These are phyloP conservation scores for Phrynocephalus vlangalii DNA, from an alignment of 2,797 vertebrate species.

Conservation along the genomic window DNA sequence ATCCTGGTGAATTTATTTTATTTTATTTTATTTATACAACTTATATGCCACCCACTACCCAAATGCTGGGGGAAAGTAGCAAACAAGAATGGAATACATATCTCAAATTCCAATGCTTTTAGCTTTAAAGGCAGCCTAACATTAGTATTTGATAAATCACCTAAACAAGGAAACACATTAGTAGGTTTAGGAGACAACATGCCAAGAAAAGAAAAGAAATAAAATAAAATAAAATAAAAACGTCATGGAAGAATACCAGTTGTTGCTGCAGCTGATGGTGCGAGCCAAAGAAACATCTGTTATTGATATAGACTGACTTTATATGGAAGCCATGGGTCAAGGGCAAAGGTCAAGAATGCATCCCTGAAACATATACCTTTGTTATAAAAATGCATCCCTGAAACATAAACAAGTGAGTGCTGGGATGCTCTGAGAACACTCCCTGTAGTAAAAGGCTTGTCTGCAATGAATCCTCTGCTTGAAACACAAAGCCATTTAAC, in stretches of 20 bases:
- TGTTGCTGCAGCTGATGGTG: slow-evolving; percentile 30
- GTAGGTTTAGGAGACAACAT: slow-evolving; percentile 32
- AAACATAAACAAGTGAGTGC: slow-evolving; percentile 15
- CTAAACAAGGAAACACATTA: neutral
- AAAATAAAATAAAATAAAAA: neutral
- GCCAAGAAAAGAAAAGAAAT: slow-evolving; percentile 44
- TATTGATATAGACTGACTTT: slow-evolving; percentile 14
- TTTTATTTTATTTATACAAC: no score
- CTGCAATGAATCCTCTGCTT: neutral
- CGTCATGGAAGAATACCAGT: slow-evolving; percentile 26
- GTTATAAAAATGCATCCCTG: slow-evolving; percentile 32
- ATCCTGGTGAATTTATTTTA: neutral
- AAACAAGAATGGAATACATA: neutral
- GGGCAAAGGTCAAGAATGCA: slow-evolving; percentile 32
- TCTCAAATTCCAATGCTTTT: slow-evolving; percentile 46
- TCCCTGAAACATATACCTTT: neutral
- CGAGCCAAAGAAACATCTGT: slow-evolving; percentile 57
- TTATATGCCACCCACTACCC: no score
- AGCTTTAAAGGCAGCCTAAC: neutral
- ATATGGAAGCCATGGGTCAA: slow-evolving; percentile 46
- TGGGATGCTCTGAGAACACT: slow-evolving; percentile 44
- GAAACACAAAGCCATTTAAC: neutral
- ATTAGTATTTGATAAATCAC: neutral
- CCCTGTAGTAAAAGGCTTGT: slow-evolving; percentile 25
- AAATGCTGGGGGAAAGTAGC: neutral